phyloP scores from a whole-genome alignment of 2,113 vertebrate genomes.

The Pantherophis guttatus region DNA sequence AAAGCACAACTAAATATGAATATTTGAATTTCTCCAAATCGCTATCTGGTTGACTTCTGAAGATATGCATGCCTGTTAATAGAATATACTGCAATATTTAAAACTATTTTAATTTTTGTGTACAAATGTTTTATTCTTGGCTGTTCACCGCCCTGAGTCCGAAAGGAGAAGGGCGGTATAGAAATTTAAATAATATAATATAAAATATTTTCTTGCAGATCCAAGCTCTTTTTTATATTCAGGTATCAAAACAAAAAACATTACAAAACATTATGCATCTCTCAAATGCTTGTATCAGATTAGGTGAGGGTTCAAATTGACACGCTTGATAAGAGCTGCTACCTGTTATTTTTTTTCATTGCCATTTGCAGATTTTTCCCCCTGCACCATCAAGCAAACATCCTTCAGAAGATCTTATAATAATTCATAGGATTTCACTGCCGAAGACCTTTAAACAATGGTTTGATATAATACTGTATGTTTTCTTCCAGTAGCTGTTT shows the following conservation, averaged over 20 bases:
- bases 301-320: neutral
- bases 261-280: neutral
- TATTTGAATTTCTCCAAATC: neutral
- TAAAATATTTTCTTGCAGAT: neutral
- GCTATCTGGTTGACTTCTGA: neutral
- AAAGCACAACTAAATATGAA: neutral
- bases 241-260: neutral
- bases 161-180: too few relatives aligned
- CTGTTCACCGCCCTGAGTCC: too few relatives aligned
- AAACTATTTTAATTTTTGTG: too few relatives aligned
- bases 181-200: too few relatives aligned
- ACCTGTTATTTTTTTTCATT: neutral
- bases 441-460: neutral
- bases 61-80: neutral
- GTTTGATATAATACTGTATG: constrained; percentile 7
- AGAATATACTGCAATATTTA: neutral
- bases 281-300: neutral
- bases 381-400: neutral
- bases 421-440: neutral
- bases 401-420: neutral
- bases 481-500: neutral
- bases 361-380: neutral
- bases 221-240: neutral
- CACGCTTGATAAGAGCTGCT: neutral
- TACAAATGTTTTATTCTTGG: too few relatives aligned